Evolutionary conservation across 2,797 vertebrate genomes (phyloP).

Genomic region (Galagoides demidoff): DNA sequence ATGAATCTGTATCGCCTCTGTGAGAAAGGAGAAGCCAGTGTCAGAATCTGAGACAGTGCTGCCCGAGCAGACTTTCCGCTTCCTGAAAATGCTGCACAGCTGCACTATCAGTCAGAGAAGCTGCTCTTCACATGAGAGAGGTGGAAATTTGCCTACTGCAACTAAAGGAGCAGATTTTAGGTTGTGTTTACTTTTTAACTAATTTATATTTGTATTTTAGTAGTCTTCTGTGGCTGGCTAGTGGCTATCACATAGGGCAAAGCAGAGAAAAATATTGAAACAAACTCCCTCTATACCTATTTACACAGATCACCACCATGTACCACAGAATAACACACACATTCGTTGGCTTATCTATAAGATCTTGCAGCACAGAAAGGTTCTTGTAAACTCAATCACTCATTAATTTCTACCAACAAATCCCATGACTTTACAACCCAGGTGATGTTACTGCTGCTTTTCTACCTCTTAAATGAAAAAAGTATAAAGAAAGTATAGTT

Average conservation of each 20-base stretch:
- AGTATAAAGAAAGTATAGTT: slow-evolving; percentile 20
- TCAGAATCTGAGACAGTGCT: background rate
- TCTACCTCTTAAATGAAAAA: slow-evolving; percentile 4
- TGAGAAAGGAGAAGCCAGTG: slow-evolving; percentile 11
- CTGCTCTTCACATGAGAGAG: background rate
- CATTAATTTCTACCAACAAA: slow-evolving; percentile 48
- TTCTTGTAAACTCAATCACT: background rate
- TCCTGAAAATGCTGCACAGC: background rate
- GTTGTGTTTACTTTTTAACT: background rate
- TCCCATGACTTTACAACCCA: background rate
- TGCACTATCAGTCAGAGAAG: background rate
- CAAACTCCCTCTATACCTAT: background rate
- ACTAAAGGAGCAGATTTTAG: background rate
- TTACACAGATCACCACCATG: background rate
- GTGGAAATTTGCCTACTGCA: background rate
- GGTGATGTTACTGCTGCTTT: background rate
- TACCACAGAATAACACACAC: background rate
- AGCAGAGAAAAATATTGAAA: background rate
- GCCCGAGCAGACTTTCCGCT: background rate
- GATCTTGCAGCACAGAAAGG: background rate
- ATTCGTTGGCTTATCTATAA: background rate
- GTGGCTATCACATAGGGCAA: background rate
- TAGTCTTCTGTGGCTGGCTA: background rate
- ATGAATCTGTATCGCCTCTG: slow-evolving; percentile 90
- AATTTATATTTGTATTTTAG: background rate